Percentiles rank a stretch among this genome's conserved stretches.
Conservation (phyloP, 2,113 vertebrate genomes). For the Lamprotornis superbus region DNA sequence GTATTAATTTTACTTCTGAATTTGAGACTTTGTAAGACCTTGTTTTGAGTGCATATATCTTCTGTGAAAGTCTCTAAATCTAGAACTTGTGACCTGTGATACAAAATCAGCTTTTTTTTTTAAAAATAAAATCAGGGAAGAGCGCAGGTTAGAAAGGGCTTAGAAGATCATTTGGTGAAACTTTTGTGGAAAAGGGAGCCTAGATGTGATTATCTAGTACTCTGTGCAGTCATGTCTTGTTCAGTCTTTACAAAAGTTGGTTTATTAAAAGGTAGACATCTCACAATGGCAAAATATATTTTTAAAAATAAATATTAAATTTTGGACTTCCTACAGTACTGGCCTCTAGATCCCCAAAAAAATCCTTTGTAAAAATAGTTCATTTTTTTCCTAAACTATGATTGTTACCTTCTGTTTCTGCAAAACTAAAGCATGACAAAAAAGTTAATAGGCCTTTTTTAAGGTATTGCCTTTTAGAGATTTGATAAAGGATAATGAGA, state of each 20-base stretch:
- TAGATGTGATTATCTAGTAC: neutral
- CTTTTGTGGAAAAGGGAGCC: neutral
- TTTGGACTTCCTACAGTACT: neutral
- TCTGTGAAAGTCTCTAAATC: neutral
- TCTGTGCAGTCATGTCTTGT: rapidly evolving
- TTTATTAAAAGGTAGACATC: neutral
- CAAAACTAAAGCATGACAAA: neutral
- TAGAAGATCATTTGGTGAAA: neutral
- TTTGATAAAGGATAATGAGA: neutral
- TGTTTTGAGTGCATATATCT: neutral
- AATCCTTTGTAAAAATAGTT: neutral
- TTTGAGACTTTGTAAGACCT: neutral
- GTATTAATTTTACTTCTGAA: slow-evolving; percentile 22
- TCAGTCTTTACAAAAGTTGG: neutral
- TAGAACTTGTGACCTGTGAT: neutral
- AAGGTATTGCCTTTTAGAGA: neutral
- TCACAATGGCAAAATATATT: neutral
- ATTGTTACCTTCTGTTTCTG: neutral
- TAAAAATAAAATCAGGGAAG: neutral
- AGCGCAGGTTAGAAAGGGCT: neutral
- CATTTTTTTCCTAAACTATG: neutral
- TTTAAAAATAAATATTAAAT: neutral
- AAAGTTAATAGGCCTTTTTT: neutral
- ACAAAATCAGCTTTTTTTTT: neutral
- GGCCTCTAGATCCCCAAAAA: neutral